Base-by-base conservation (phyloP, 2,113 vertebrate genomes). In the Pelvicachromis taeniatus region DNA sequence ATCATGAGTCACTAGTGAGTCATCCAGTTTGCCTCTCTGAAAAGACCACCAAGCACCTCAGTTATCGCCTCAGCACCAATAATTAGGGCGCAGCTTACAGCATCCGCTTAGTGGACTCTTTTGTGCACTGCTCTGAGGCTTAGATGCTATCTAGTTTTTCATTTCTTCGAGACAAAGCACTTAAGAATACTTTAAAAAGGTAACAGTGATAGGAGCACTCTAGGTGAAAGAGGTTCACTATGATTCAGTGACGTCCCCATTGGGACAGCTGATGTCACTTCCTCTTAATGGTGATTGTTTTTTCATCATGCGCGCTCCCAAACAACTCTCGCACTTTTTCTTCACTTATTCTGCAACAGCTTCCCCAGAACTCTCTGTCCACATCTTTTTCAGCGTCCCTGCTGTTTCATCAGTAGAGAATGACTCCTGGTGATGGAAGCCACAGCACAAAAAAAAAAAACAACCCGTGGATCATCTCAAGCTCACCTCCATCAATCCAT, bases 401-500 rank as follows among this genome's bases (percentile, higher is more conserved):
- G 63, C 61, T 23, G n/a, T 68, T 68, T 40, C n/a, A 38, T 1
- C 6, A 45, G 1, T 45, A 70, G 38, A 45, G 13, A 45, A 0
- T 45, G 65, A 70, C 21, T 45, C 40, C 65, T 26, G 21, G 40
- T 70, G 65, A 21, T 70, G 6, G 21, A 70, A 45, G 3, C 8
- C 63, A 11, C 19, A 5, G 0, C 2, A 3, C 40, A 65, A 21
- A 21, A 9, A 19, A 21, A 38, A 65, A 65, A 21, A 21, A 9
- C 35, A 21, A 38, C 61, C 4, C 0, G 65, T 48, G 40, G 9
- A 48, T 29, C 40, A 29, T 73, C 42, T 73, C 14, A 29, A 0
- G 8, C 0, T 17, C 14, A 48, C 0, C 2, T 63, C 38, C 31
- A 38, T 63, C 17, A 1, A 35, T 63, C 0, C 31, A 63, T 0